Base-by-base conservation (phyloP, 2,888 invertebrate genomes). In the Andrena camellia region DNA sequence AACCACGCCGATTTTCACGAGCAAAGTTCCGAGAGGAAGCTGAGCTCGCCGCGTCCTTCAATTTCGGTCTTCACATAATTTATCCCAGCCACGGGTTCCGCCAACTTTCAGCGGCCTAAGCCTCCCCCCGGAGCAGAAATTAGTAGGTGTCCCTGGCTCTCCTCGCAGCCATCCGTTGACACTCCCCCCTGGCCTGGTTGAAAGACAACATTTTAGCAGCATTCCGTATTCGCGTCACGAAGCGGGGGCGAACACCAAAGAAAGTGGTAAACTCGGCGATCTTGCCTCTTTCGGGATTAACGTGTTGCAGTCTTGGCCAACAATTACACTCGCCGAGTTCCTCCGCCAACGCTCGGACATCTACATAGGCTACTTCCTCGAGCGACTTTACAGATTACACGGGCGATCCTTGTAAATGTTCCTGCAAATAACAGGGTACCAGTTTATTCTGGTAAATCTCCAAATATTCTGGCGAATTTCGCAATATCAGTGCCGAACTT, bases 271-370 rank as follows among this genome's bases (percentile, higher is more conserved):
- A 75, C 87, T 85, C 78, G 70, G 50, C 78, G 78, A 85, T 87
- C 85, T 78, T 54, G 62, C 20, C 63, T 81, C 83, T 84, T 72
- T 77, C 68, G 82, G 83, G 84, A 90, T 90, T 87, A 90, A 90
- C 85, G 87, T 79, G 87, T 79, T 84, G 84, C 76, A 66, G 68
- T 66, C 57, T 29, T 57, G 73, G 76, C 48, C 74, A 81, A 81
- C 83, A 79, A 86, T 74, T 81, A 77, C 71, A 62, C 26, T 69
- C 74, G n/a, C 73, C 62, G 66, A 33, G 60, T 66, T 67, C 59
- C 29, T 35, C 17, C 52, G 77, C 66, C 64, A 13, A 48, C 50
- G 4, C 48, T 33, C 66, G 62, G 42, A 66, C 66, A 59, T 78
- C 72, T 73, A 70, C 64, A 52, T 54, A 52, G 52, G 54, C n/a